Conservation (phyloP, 37 sponge, comb jelly and placozoan species). For the Diacarnus erythraeanus region DNA sequence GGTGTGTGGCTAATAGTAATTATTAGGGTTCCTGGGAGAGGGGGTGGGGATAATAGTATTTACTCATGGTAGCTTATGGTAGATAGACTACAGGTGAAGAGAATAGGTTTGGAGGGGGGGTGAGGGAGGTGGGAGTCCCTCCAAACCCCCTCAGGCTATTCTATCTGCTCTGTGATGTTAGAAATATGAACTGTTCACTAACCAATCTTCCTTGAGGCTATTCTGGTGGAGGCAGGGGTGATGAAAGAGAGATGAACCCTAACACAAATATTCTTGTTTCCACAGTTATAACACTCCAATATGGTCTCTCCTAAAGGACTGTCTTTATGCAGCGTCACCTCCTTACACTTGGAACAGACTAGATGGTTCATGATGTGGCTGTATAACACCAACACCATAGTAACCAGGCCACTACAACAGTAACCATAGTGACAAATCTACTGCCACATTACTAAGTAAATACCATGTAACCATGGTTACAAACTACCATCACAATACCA, state of each 20-base stretch:
- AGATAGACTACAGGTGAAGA: too few species aligned
- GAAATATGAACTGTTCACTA: too few species aligned
- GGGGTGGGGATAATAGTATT: too few species aligned
- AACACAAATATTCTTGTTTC: conserved; percentile 90
- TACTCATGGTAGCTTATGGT: too few species aligned
- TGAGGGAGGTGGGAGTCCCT: too few species aligned
- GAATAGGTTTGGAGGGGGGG: too few species aligned
- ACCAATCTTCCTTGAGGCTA: conserved; percentile 95
- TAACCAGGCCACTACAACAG: not conserved
- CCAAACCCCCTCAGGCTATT: too few species aligned
- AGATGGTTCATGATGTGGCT: conserved; percentile 96
- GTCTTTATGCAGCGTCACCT: conserved; percentile 95
- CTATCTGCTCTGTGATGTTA: not conserved
- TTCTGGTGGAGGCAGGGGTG: conserved; percentile 92
- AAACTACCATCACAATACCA: not conserved
- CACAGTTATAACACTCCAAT: conserved; percentile 99
- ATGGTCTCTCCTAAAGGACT: conserved; percentile 94
- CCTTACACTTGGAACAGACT: conserved; percentile 86
- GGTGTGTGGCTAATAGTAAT: too few species aligned
- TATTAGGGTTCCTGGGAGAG: too few species aligned
- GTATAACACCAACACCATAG: too few species aligned
- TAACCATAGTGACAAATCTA: not conserved
- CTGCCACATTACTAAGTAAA: not conserved
- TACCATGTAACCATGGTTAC: too few species aligned
- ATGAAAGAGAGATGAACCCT: conserved; percentile 92